Conservation (phyloP, 1,140 invertebrate genomes). For the Plutomurus gul region DNA sequence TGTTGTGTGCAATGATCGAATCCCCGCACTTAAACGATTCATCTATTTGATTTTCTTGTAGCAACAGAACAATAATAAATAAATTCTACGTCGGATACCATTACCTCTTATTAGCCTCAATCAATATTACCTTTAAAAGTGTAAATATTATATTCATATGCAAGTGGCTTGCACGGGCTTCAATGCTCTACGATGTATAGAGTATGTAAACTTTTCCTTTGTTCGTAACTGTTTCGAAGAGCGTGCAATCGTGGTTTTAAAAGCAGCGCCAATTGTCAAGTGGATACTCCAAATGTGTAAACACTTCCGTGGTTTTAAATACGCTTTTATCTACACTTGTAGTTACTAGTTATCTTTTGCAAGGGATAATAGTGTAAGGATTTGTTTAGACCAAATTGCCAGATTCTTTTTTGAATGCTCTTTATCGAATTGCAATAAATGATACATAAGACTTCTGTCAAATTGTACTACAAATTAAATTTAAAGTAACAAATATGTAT, state of each 20-base stretch:
- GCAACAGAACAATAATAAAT: not conserved
- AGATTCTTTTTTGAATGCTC: no score
- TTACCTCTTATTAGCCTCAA: slow-evolving; percentile 12
- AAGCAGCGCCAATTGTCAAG: not conserved
- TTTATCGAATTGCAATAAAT: no score
- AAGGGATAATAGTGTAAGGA: not conserved
- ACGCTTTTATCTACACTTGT: no score
- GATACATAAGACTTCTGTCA: no score
- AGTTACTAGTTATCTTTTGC: no score
- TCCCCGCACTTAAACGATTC: not conserved
- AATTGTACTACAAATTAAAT: no score
- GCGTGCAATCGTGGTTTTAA: not conserved
- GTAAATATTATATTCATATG: no score
- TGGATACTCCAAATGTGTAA: not conserved
- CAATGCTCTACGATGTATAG: not conserved
- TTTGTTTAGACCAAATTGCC: not conserved
- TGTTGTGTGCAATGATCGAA: slow-evolving; percentile 15
- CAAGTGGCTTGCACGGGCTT: not conserved
- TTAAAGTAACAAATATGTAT: no score
- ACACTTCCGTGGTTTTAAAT: not conserved
- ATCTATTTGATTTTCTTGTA: not conserved
- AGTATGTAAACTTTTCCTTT: not conserved
- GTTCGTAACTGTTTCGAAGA: not conserved
- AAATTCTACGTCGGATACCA: not conserved
- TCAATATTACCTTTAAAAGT: not conserved